These are phyloP conservation scores for Vulpes lagopus DNA, from an alignment of 2,113 vertebrate genomes.

Conservation along the genomic window DNA sequence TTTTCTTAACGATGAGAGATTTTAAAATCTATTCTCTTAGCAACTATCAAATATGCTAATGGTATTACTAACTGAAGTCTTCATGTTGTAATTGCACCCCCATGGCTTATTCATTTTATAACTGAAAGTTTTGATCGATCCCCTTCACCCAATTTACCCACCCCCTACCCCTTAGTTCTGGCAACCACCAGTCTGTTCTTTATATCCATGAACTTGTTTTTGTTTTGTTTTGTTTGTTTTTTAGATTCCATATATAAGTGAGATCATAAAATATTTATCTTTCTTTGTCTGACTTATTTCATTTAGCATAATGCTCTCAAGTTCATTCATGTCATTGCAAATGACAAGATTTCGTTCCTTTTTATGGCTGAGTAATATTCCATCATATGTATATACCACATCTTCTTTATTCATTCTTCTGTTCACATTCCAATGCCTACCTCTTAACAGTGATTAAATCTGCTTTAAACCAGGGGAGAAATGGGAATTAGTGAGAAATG, in stretches of 20 bases:
- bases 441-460: not conserved
- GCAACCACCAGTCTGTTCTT: not conserved
- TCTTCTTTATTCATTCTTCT: not conserved
- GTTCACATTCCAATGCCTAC: not conserved
- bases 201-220: not conserved
- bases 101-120: not conserved
- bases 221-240: not conserved
- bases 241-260: not conserved
- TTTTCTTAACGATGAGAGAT: not conserved
- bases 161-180: not conserved
- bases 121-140: not conserved
- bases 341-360: not conserved
- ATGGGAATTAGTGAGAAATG: not conserved
- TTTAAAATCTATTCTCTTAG: not conserved
- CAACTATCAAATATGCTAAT: not conserved
- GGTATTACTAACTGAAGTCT: not conserved
- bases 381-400: not conserved
- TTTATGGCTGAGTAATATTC: not conserved
- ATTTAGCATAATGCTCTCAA: not conserved
- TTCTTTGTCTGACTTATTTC: constrained; percentile 1
- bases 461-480: not conserved
- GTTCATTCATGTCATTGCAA: not conserved
- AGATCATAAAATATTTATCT: not conserved
- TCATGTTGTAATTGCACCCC: not conserved
- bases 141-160: not conserved